Percentiles rank a stretch among this genome's conserved stretches.
These are phyloP conservation scores for Muscicapa comitata DNA, from an alignment of 2,797 vertebrate species.

Conservation along the genomic window DNA sequence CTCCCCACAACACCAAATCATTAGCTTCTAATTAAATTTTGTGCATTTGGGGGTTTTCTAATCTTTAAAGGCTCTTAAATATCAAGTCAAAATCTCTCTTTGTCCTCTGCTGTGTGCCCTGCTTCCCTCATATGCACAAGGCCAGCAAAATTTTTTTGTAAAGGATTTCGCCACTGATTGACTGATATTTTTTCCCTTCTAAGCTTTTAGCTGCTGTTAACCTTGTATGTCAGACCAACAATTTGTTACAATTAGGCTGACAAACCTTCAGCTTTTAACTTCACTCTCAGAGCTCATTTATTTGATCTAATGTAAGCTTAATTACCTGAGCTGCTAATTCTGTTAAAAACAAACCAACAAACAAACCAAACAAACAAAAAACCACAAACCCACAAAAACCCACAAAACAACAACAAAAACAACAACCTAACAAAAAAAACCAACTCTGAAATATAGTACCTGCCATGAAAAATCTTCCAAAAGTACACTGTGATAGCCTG, in stretches of 20 bases:
- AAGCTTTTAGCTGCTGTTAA: slow-evolving; percentile 26
- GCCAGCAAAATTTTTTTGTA: not conserved
- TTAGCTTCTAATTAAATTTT: slow-evolving; percentile 32
- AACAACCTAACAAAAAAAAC: too few relatives aligned
- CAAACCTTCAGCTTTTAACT: slow-evolving; percentile 36
- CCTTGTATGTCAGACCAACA: not conserved
- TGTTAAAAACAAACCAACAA: not conserved
- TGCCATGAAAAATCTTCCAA: not conserved
- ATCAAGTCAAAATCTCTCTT: not conserved
- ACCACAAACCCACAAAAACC: not conserved
- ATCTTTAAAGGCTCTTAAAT: slow-evolving; percentile 15
- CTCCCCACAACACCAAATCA: not conserved
- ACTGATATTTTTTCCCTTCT: not conserved
- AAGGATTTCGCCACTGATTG: not conserved
- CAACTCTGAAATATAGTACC: not conserved
- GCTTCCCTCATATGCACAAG: not conserved
- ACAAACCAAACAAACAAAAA: not conserved
- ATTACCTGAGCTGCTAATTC: slow-evolving; percentile 9
- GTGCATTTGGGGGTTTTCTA: not conserved
- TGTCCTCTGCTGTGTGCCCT: not conserved
- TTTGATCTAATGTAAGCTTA: not conserved
- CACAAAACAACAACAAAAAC: not conserved
- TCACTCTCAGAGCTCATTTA: not conserved
- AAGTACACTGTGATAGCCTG: not conserved
- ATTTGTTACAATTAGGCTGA: slow-evolving; percentile 25